Conservation (phyloP, 2,797 vertebrate species). For the Typhlichthys eigenmanni region DNA sequence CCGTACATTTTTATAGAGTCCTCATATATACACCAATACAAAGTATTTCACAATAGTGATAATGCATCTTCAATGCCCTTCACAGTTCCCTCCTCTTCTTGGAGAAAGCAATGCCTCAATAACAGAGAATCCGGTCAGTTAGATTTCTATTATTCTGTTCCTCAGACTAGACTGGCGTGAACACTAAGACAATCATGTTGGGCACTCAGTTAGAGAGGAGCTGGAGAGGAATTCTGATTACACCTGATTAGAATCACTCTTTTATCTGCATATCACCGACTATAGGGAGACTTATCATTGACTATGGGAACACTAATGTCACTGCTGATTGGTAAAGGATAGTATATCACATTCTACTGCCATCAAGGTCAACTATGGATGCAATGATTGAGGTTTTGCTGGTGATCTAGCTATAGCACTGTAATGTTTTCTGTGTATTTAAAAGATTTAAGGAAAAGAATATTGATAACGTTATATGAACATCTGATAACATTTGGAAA, state of each 20-base stretch:
- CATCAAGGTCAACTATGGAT: conserved; percentile 39
- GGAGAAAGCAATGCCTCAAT: conserved; percentile 33
- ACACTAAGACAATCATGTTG: conserved; percentile 46
- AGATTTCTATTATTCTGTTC: conserved; percentile 48
- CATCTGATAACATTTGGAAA: no score
- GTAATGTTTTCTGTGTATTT: no score
- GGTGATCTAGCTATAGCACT: no score
- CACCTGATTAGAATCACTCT: conserved; percentile 44
- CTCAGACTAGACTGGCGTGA: conserved; percentile 29
- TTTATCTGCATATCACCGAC: conserved; percentile 36
- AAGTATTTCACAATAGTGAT: background rate
- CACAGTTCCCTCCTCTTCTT: conserved; percentile 27
- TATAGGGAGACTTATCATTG: conserved; percentile 33
- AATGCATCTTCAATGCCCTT: conserved; percentile 2
- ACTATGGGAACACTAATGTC: conserved; percentile 33
- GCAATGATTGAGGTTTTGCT: background rate
- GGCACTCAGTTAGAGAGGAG: conserved; percentile 22
- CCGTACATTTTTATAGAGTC: background rate
- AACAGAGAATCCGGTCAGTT: conserved; percentile 29
- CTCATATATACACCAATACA: background rate
- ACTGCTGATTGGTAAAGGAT: conserved; percentile 39
- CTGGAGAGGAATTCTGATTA: conserved; percentile 49
- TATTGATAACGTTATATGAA: no score
- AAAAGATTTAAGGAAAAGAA: no score
- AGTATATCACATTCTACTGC: conserved; percentile 2